Evolutionary conservation across 2,888 invertebrate species (phyloP).

Genomic region (Micoletzkya japonica): DNA sequence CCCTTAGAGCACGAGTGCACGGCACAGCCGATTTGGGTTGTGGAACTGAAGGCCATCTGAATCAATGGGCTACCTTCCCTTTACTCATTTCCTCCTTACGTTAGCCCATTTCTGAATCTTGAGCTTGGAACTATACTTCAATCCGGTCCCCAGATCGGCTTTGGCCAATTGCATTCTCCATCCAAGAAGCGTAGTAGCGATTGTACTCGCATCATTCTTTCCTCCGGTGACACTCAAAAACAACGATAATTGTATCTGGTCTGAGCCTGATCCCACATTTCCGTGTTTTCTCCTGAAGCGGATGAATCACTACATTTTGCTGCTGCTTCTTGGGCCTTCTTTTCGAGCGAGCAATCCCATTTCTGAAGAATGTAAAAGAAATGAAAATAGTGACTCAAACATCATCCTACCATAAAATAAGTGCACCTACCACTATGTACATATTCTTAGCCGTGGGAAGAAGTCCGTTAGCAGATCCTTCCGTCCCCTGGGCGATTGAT

Average conservation of each 20-base stretch:
- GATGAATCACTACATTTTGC: not conserved
- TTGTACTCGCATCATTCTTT: not conserved
- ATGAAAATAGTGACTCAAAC: not conserved
- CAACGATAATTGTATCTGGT: not conserved
- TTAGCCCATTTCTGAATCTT: conserved; percentile 18
- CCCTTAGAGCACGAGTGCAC: conserved; percentile 1
- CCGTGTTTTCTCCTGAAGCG: not conserved
- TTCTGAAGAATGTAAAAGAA: conserved; percentile 3
- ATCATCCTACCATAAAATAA: not conserved
- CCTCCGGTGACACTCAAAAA: not conserved
- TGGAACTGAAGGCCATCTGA: conserved; percentile 17
- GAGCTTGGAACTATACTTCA: conserved; percentile 13
- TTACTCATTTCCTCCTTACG: not conserved
- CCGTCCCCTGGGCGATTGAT: conserved; percentile 18
- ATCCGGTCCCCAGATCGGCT: conserved; percentile 2
- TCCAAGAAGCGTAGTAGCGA: not conserved
- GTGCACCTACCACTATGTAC: conserved; percentile 18
- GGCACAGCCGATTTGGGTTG: conserved; percentile 20
- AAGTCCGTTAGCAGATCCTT: conserved; percentile 3
- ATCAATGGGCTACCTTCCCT: no score
- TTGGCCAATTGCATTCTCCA: conserved; percentile 15
- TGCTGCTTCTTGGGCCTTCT: not conserved
- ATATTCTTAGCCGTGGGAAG: conserved; percentile 18
- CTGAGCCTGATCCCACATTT: conserved; percentile 4
- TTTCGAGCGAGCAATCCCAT: conserved; percentile 25